Base-by-base conservation (phyloP, 2,797 vertebrate species). In the Ataeniobius toweri region DNA sequence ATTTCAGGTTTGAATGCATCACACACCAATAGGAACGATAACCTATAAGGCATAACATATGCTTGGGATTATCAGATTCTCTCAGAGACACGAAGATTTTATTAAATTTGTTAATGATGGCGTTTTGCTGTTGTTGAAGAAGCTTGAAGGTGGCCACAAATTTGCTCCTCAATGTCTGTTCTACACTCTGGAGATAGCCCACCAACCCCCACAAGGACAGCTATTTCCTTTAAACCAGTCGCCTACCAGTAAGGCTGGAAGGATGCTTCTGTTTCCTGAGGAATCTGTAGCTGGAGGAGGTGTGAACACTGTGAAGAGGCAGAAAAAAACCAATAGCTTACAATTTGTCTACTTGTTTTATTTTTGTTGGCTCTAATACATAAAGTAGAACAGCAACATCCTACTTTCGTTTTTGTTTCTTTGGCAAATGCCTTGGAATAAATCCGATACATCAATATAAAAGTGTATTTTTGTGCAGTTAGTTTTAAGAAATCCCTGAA, bases 121-220 rank as follows among this genome's bases (percentile, higher is more conserved):
- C 12, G 50, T 22, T 6, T 61, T 44, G 4, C 41, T 0, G 16
- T n/a, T 46, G 24, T 51, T 26, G 41, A 46, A 48, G 74, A 63
- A 73, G 59, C 55, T 73, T 14, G 69, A 89, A 87, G 69, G 74
- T 77, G 86, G 82, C 10, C 70, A 5, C 7, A 69, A 20, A 39
- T 76, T 75, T 7, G 55, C 0, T 78, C 56, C 79, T 84, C 76
- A 78, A 81, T 86, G 89, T 89, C 78, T 87, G 41, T 13, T 1
- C 61, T 44, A 53, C 36, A 44, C 83, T 51, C 51, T 0, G 24
- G 78, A 79, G 85, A 83, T 10, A 26, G 1, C 46, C 51, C 58
- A 46, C 3, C 9, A 28, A 13, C n/a, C 28, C 36, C 51, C 14
- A 53, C 24, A 73, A 75, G 50, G 36, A 71, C 79, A 61, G 6